Percentiles rank a stretch among this genome's conserved stretches.
Conservation (phyloP, 2,797 vertebrate genomes). For the Chelidonichthys spinosus region DNA sequence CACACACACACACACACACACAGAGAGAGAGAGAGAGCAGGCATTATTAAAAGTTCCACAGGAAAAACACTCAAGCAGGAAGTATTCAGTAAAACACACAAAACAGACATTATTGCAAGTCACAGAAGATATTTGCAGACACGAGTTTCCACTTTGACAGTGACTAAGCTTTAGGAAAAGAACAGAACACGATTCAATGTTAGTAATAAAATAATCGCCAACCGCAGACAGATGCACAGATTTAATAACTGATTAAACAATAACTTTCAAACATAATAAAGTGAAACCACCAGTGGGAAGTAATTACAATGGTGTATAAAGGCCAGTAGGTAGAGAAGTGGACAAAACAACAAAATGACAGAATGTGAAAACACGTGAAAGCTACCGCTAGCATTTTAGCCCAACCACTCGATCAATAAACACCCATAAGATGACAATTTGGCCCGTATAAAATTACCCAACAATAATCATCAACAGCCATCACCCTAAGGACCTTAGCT, state of each 20-base stretch:
- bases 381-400: no score
- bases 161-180: conserved; percentile 11
- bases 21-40: conserved; percentile 1
- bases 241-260: conserved; percentile 18
- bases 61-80: conserved; percentile 1
- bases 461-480: no score
- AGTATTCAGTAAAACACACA: not conserved
- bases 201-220: not conserved
- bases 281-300: not conserved
- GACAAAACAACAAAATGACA: no score
- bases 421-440: no score
- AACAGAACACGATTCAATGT: not conserved
- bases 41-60: conserved; percentile 5
- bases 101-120: not conserved
- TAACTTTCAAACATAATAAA: conserved; percentile 3
- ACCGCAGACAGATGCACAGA: not conserved
- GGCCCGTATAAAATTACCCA: no score
- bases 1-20: conserved; percentile 3
- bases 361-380: no score
- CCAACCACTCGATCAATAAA: no score
- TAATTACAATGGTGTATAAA: not conserved
- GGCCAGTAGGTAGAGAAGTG: no score
- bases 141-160: conserved; percentile 13
- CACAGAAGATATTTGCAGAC: not conserved
- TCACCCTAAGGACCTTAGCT: no score